Evolutionary conservation across 2,888 invertebrate genomes (phyloP), one percentile per base, ranked within the genome.

Genomic region (Ectobius pallidus): DNA sequence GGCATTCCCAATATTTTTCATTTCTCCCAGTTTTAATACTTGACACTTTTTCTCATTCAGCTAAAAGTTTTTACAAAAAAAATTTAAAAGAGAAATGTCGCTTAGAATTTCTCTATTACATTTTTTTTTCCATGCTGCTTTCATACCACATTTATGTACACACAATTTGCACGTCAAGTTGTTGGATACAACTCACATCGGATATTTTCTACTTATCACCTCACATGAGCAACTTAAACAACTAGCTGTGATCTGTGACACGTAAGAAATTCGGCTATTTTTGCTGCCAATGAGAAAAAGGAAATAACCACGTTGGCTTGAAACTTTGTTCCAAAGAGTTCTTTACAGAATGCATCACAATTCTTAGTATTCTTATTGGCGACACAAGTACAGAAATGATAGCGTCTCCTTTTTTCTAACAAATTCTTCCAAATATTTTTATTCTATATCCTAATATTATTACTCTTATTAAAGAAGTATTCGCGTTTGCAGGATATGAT

Each of bases 401-500:
- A 42, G 39, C 22, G 46, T 46, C 30, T 65, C 18, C 14, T 65
- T 25, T 39, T 34, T 65, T 18, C 65, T 65, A 65, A 44, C 65
- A 65, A 65, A 65, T 46, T 46, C 30, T 25, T 65, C 30, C 70
- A 61, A 70, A 61, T 70, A 73, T 46, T 46, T 39, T 58, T 44
- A 73, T 44, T 39, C 72, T 73, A 69, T 44, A 69, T 34, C 46
- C 63, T 69, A 69, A 61, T 69, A 69, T 69, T 49, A 73, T 69
- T 73, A 73, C 69, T 69, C 63, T 73, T 73, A 67, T 58, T 67
- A 61, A 70, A 25, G 42, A 61, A 11, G 39, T 58, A 42, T 42
- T 74, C 70, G 70, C 74, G 69, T 39, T 34, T 74, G 74, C 69
- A 72, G 72, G 75, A 75, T 75, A 75, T 75, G 75, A 69, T 75